phyloP scores from a whole-genome alignment of 2,113 vertebrate genomes.

The Paramisgurnus dabryanus region DNA sequence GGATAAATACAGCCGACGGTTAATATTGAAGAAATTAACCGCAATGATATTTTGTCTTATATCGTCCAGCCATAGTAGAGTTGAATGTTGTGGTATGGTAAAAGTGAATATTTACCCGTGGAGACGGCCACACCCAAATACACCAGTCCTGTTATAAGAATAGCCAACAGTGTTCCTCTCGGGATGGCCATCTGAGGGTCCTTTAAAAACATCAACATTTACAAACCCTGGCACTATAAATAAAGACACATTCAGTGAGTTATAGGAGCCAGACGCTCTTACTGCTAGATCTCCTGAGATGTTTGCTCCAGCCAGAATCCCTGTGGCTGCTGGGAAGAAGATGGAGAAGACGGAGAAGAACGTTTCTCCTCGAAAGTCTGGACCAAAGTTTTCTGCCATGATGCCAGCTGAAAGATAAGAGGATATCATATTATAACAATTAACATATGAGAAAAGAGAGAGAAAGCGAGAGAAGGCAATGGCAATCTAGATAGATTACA shows the following conservation, averaged over 20 bases:
- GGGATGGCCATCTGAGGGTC: slow-evolving; percentile 97
- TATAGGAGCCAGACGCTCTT: slow-evolving; percentile 63
- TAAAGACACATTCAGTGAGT: background rate
- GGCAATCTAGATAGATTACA: no score
- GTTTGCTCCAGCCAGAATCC: slow-evolving; percentile 96
- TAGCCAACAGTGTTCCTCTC: slow-evolving; percentile 93
- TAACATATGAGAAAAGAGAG: background rate
- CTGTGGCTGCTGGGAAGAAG: slow-evolving; percentile 98
- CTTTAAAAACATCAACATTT: slow-evolving; percentile 68
- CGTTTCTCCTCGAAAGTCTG: slow-evolving; percentile 82
- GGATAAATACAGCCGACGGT: no score
- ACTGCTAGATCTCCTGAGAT: slow-evolving; percentile 98
- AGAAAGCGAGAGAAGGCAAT: background rate
- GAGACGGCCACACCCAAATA: slow-evolving; percentile 92
- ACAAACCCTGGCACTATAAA: background rate
- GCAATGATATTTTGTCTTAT: no score
- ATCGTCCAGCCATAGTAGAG: no score
- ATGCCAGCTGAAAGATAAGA: slow-evolving; percentile 75
- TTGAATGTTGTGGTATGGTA: background rate
- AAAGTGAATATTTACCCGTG: slow-evolving; percentile 75
- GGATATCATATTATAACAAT: background rate
- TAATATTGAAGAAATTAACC: no score
- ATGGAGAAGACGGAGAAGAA: slow-evolving; percentile 98
- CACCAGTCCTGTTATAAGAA: slow-evolving; percentile 92
- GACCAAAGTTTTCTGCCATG: slow-evolving; percentile 94